Conservation (phyloP, 2,888 invertebrate species). For the Polydrusus tereticollis region DNA sequence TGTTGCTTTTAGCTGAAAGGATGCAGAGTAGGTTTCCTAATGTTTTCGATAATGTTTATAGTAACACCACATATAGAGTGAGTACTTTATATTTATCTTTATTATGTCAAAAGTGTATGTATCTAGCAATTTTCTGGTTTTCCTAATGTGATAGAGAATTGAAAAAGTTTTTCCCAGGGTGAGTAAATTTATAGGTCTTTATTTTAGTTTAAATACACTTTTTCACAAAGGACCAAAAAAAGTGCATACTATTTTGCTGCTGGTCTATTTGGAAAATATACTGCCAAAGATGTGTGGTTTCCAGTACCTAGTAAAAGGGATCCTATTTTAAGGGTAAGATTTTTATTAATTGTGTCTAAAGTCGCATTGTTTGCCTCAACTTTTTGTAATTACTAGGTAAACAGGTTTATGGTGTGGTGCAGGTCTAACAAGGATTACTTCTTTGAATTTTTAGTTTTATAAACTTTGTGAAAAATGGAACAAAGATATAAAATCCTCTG, state of each 20-base stretch:
- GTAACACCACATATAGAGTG: conserved; percentile 70
- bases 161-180: no score
- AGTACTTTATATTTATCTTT: neutral
- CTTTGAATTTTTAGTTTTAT: conserved; percentile 63
- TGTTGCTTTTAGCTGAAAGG: conserved; percentile 79
- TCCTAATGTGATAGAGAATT: no score
- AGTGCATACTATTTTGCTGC: conserved; percentile 82
- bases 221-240: conserved; percentile 80
- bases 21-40: conserved; percentile 80
- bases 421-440: neutral
- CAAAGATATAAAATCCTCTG: conserved; percentile 61
- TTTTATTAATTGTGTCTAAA: neutral
- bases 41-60: conserved; percentile 74
- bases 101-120: no score
- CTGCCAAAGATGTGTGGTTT: conserved; percentile 74
- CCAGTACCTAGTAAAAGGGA: conserved; percentile 72
- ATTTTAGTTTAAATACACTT: conserved; percentile 80
- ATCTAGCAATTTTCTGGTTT: no score
- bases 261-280: conserved; percentile 80
- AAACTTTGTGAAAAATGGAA: conserved; percentile 65
- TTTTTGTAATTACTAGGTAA: neutral
- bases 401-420: neutral
- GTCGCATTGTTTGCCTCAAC: neutral
- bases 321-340: conserved; percentile 63
- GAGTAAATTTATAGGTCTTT: no score